Base-by-base conservation (phyloP, 64 coral and sea anemone species). In the Exaiptasia diaphana region DNA sequence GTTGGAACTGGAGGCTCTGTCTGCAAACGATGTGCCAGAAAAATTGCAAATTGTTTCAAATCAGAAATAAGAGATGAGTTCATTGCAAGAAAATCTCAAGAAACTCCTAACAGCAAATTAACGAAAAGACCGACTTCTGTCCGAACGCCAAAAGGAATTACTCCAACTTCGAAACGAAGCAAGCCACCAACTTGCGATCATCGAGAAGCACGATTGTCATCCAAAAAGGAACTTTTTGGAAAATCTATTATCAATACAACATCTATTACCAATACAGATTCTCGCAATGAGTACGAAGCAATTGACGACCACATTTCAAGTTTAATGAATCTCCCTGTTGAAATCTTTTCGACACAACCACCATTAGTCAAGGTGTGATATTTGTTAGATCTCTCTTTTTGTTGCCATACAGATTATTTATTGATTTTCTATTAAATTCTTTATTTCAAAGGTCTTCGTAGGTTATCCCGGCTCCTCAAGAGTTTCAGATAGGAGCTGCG, bases 401-500 rank as follows among this genome's bases (percentile, higher is more conserved):
- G n/a, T n/a, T n/a, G n/a, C n/a, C n/a, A n/a, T n/a, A n/a, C n/a
- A n/a, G n/a, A n/a, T n/a, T n/a, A n/a, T n/a, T n/a, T n/a, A n/a
- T n/a, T n/a, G n/a, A n/a, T n/a, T n/a, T n/a, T n/a, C n/a, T n/a
- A n/a, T 56, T 4, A 4, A 20, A 20, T 20, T 56, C 53, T 56
- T 5, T 5, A 23, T 56, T 3, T 20, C 3, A 56, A 4, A 80
- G 77, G 39, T 80, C 53, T 80, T 61, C 41, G 77, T 80, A 20
- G 52, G 53, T 32, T 80, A 80, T 64, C 54, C 54, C 43, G 30
- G 27, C 14, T 80, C 76, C 42, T 61, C 27, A 22, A 31, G 77
- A 63, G 77, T 80, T 15, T 25, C 64, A 24, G 77, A 80, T 41
- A 54, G 39, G 23, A 53, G 58, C 38, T 80, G 77, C 57, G 58